Percentiles rank a stretch among this genome's conserved stretches.
These are phyloP conservation scores for Chaetoderma sp. DNA, from an alignment of 2,888 invertebrate genomes.

Conservation along the genomic window DNA sequence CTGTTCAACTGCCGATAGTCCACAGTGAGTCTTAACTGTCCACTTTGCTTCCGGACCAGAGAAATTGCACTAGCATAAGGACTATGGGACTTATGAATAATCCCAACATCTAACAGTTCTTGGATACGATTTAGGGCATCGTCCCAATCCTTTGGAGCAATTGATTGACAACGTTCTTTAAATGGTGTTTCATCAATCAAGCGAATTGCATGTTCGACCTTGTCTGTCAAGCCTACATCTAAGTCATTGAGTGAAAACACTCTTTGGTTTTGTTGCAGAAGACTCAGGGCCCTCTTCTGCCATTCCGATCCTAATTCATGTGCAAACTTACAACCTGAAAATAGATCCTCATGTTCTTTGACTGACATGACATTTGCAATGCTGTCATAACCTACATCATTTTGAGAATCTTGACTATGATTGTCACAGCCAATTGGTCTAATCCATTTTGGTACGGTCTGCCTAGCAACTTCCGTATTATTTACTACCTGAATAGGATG, in stretches of 20 bases:
- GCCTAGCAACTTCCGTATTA: too few relatives aligned
- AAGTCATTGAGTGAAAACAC: slow-evolving; percentile 1
- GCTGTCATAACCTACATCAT: too few relatives aligned
- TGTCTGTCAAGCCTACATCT: background rate
- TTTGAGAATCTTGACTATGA: too few relatives aligned
- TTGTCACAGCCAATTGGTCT: too few relatives aligned
- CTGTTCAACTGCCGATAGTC: background rate
- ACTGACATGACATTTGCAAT: too few relatives aligned
- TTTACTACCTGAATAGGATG: too few relatives aligned
- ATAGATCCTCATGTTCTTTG: too few relatives aligned
- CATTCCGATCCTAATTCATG: too few relatives aligned
- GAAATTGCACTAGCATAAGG: slow-evolving; percentile 1
- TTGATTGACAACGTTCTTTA: background rate
- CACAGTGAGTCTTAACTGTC: background rate
- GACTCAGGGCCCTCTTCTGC: too few relatives aligned
- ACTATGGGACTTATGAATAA: background rate
- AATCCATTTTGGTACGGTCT: too few relatives aligned
- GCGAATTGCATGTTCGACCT: background rate
- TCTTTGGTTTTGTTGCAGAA: background rate
- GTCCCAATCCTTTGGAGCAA: background rate
- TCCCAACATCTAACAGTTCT: background rate
- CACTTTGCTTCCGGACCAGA: background rate
- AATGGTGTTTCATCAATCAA: background rate
- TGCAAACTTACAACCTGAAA: too few relatives aligned
- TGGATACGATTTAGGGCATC: background rate